These are phyloP conservation scores for Lobophora halterata DNA, from an alignment of 2,888 invertebrate genomes.

Conservation along the genomic window DNA sequence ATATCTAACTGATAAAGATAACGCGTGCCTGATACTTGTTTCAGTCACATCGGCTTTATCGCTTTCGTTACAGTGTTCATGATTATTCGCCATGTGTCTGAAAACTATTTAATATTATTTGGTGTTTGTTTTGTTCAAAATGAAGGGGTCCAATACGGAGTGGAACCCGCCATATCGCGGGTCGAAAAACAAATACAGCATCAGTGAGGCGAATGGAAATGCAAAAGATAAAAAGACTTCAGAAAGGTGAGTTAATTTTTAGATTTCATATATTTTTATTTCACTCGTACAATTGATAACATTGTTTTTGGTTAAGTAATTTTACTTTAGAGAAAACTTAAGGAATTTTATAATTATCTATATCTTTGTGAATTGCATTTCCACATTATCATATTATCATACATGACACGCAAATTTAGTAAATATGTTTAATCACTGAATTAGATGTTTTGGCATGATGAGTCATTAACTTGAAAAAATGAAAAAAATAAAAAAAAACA, in stretches of 20 bases:
- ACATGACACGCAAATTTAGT: no score
- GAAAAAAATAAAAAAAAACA: no score
- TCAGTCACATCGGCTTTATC: constrained; percentile 15
- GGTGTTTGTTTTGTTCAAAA: constrained; percentile 28
- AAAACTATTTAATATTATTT: constrained; percentile 6
- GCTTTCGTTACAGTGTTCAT: constrained; percentile 8
- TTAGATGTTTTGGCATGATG: no score
- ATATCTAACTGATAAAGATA: constrained; percentile 40
- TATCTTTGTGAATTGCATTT: no score
- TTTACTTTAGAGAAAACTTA: no score
- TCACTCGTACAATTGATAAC: no score
- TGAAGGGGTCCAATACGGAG: constrained; percentile 41
- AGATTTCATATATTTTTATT: constrained; percentile 6
- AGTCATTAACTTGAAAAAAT: no score
- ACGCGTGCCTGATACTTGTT: constrained; percentile 32
- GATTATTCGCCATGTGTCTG: neutral
- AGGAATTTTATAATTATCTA: no score
- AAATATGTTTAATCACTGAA: no score
- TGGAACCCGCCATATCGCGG: constrained; percentile 37
- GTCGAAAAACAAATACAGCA: constrained; percentile 34
- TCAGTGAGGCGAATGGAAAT: constrained; percentile 36
- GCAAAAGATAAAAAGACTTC: constrained; percentile 29
- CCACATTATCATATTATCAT: no score
- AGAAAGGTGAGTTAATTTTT: constrained; percentile 40
- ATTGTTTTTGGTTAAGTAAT: no score